Evolutionary conservation across 2,888 invertebrate species (phyloP), one percentile per base, ranked within the genome.

Genomic region (Aplocera efformata): DNA sequence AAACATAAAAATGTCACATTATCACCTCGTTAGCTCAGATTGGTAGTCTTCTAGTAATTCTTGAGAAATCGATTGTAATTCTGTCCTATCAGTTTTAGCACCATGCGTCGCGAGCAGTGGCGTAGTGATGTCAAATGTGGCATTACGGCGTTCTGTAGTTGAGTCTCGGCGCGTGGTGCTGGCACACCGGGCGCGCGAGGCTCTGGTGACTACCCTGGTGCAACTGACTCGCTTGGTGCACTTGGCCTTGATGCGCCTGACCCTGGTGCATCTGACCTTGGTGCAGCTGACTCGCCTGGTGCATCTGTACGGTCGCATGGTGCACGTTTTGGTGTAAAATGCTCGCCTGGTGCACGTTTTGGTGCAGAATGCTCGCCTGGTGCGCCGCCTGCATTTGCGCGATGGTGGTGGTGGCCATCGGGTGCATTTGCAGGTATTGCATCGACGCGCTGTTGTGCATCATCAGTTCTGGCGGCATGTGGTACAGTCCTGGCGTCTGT

Each of bases 381-480:
- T 66, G 67, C 23, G 56, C 58, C 7, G 61, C 63, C 48, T 67
- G 69, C 54, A 51, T 56, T 41, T 53, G 53, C 28, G 53, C 58
- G 31, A 50, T 42, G 26, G 50, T 56, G 24, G 52, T 58, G 39
- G 59, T 56, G 43, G 57, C 59, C 63, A 72, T 63, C 46, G 73
- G 74, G 47, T 79, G 84, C 76, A 77, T 64, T 56, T 79, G 82
- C 50, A 82, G 70, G 58, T 79, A 84, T 58, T 83, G 85, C 79
- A 81, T 66, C 31, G 84, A 83, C 27, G 80, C 64, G 67, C 84
- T 82, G 69, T 63, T 67, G 69, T 84, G 85, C 61, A 84, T 61
- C 80, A 82, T 54, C 67, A 85, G 65, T 66, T 85, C 86, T 20
- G 88, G 88, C 72, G 88, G 88, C 86, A 84, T 85, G 72, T 83